phyloP scores from a whole-genome alignment of 2,797 vertebrate genomes.

The Stomatorhinus walkeri region DNA sequence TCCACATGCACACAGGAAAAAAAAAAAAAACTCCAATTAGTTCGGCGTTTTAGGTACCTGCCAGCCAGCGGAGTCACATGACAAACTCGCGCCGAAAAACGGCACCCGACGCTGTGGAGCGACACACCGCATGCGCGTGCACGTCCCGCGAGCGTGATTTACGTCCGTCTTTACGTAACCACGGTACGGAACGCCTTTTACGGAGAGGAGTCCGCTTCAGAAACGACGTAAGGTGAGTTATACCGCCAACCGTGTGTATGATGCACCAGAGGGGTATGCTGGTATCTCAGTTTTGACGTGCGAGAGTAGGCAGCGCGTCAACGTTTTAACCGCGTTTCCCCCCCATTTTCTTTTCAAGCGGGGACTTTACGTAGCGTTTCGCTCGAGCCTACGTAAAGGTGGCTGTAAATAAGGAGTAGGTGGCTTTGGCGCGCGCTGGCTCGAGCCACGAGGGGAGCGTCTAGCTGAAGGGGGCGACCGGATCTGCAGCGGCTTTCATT shows the following conservation, averaged over 20 bases:
- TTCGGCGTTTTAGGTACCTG: not conserved
- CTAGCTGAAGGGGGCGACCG: not conserved
- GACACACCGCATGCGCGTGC: not conserved
- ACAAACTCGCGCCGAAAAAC: not conserved
- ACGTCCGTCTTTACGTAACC: not conserved
- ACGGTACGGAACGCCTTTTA: not conserved
- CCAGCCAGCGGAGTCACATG: not conserved
- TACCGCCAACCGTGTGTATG: not conserved
- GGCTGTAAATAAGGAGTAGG: not conserved
- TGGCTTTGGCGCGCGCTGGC: not conserved
- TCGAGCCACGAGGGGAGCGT: not conserved
- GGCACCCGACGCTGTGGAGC: not conserved
- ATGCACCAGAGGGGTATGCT: not conserved
- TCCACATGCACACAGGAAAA: fast-evolving
- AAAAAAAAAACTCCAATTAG: not conserved
- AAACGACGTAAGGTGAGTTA: not conserved
- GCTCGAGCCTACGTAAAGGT: not conserved
- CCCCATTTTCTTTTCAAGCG: not conserved
- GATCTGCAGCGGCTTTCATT: not conserved
- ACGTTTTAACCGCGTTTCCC: not conserved
- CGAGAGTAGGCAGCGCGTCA: not conserved
- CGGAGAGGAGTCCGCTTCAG: not conserved
- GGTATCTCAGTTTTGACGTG: not conserved
- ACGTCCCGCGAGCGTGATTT: not conserved
- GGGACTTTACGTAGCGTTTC: not conserved